A percentile compares a stretch with the other conserved stretches of the same genome.
These are phyloP conservation scores for Corythoichthys haematopterus DNA, from an alignment of 2,113 vertebrate genomes.

Conservation along the genomic window DNA sequence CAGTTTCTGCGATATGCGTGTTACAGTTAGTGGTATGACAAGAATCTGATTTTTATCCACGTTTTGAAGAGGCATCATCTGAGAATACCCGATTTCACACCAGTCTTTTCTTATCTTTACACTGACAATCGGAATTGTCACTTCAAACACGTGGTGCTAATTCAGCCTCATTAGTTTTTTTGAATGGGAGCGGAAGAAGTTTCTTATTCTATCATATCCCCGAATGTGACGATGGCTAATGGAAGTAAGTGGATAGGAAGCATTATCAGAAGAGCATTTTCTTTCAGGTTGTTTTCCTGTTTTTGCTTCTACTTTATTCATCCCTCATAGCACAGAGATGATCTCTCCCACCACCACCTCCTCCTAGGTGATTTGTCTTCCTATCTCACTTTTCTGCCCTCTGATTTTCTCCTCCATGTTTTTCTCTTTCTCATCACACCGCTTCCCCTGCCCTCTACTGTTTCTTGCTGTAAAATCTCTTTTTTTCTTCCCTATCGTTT, in stretches of 20 bases:
- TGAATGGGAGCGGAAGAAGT: neutral
- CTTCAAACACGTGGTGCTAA: neutral
- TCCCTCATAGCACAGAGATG: slow-evolving; percentile 42
- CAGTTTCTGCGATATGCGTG: neutral
- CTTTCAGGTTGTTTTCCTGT: slow-evolving; percentile 30
- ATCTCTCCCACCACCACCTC: slow-evolving; percentile 41
- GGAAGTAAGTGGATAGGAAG: slow-evolving; percentile 13
- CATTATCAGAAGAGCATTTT: slow-evolving; percentile 33
- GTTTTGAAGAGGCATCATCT: neutral
- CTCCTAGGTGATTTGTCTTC: slow-evolving; percentile 50
- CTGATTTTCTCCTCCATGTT: slow-evolving; percentile 62
- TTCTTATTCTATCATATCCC: neutral
- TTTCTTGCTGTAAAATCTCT: slow-evolving; percentile 61
- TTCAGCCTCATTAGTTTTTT: neutral
- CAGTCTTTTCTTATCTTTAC: neutral
- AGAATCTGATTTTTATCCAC: neutral
- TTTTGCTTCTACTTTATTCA: slow-evolving; percentile 28
- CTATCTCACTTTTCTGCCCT: slow-evolving; percentile 39
- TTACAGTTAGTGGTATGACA: neutral
- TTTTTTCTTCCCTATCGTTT: slow-evolving; percentile 70
- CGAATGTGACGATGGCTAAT: slow-evolving; percentile 6
- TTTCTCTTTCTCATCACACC: slow-evolving; percentile 31
- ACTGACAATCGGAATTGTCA: neutral
- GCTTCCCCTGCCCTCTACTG: slow-evolving; percentile 12
- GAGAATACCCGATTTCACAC: neutral